Percentiles rank a stretch among this genome's conserved stretches.
Conservation (phyloP, 2,888 invertebrate genomes). For the Drosophila formosana region DNA sequence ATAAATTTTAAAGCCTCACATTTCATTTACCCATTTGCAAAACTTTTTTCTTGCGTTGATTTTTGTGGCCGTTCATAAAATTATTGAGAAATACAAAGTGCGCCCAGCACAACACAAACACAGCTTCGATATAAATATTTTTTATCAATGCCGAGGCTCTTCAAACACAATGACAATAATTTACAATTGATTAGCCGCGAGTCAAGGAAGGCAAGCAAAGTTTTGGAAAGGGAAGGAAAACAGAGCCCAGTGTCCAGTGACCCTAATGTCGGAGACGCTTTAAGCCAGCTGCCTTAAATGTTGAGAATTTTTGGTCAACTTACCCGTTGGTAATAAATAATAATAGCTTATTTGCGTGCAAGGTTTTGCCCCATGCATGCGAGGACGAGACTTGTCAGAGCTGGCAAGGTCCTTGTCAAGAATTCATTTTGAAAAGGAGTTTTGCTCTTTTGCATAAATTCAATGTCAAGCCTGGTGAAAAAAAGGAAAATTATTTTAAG, state of each 20-base stretch:
- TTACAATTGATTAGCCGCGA: constrained; percentile 24
- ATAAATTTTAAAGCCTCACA: constrained; percentile 50
- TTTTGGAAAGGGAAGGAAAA: not conserved
- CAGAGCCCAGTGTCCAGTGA: constrained; percentile 6
- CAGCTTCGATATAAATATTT: constrained; percentile 9
- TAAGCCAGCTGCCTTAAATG: constrained; percentile 8
- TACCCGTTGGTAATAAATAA: constrained; percentile 50
- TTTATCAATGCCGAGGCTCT: constrained; percentile 11
- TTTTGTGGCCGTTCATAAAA: constrained; percentile 14
- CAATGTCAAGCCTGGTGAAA: not conserved
- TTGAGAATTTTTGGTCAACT: constrained; percentile 17
- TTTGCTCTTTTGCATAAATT: not conserved
- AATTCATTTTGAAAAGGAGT: not conserved
- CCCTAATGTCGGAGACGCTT: not conserved
- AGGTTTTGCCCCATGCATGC: constrained; percentile 7
- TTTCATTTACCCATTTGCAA: constrained; percentile 30
- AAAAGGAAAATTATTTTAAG: not conserved
- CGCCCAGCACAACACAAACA: not conserved
- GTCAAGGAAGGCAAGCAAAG: not conserved
- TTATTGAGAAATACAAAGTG: constrained; percentile 6
- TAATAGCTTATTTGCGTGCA: constrained; percentile 50
- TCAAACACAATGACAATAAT: constrained; percentile 21
- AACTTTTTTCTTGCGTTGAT: constrained; percentile 14
- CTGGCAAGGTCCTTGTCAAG: not conserved
- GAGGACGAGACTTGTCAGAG: not conserved